phyloP scores from a whole-genome alignment of 2,888 invertebrate genomes.

The Nomada hirtipes region DNA sequence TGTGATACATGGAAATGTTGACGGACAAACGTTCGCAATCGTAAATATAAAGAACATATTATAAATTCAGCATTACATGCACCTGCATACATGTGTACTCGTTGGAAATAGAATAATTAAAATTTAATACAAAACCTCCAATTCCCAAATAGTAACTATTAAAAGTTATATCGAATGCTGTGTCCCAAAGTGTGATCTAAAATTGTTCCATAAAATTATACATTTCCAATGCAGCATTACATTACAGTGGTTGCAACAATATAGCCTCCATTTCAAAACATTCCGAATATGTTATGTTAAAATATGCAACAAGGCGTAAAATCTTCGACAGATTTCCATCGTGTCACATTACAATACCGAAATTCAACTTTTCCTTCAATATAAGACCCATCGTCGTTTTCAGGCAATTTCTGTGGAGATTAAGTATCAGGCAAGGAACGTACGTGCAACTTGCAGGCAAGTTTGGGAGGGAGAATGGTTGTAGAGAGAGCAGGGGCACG shows the following conservation, averaged over 20 bases:
- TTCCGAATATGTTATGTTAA: not conserved
- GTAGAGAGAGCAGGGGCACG: constrained; percentile 44
- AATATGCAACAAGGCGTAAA: not conserved
- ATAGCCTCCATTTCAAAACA: not conserved
- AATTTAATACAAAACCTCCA: too few relatives aligned
- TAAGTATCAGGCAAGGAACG: constrained; percentile 72
- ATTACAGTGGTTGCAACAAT: too few relatives aligned
- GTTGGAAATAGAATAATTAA: too few relatives aligned
- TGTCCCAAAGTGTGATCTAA: too few relatives aligned
- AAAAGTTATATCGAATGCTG: too few relatives aligned
- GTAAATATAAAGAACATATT: too few relatives aligned
- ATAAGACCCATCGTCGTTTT: constrained; percentile 51
- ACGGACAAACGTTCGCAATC: too few relatives aligned
- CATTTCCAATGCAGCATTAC: too few relatives aligned
- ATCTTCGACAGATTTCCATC: constrained; percentile 7
- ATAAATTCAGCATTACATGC: too few relatives aligned
- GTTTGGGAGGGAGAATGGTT: constrained; percentile 49
- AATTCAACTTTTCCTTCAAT: constrained; percentile 71
- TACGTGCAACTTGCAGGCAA: constrained; percentile 24
- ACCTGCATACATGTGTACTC: too few relatives aligned
- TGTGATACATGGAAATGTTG: not conserved
- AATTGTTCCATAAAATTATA: too few relatives aligned
- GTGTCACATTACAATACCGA: constrained; percentile 31
- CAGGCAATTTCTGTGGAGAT: constrained; percentile 75
- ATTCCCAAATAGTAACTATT: too few relatives aligned